A percentile compares a stretch with the other conserved stretches of the same genome.
Evolutionary conservation across 1,140 invertebrate species (phyloP).

Genomic region (Euura saliciscinereae): DNA sequence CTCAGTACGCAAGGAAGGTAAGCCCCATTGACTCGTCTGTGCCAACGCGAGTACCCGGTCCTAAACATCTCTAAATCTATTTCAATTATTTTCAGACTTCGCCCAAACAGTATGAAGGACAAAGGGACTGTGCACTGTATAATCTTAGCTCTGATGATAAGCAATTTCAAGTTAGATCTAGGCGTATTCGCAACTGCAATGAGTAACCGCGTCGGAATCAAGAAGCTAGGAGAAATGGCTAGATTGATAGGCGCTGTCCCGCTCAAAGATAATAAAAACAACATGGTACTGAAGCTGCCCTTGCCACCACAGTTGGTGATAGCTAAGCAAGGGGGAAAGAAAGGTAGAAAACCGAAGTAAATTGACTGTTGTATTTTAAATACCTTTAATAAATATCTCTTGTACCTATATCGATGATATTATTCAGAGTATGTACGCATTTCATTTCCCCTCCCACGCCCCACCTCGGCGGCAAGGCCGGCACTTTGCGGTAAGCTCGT

Average conservation of each 20-base stretch:
- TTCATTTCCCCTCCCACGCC: too few species aligned
- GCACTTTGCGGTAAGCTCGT: too few species aligned
- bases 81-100: slow-evolving; percentile 40
- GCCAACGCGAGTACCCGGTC: not conserved
- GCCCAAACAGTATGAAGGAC: slow-evolving; percentile 56
- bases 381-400: too few species aligned
- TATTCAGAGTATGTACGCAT: too few species aligned
- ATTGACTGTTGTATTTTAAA: too few species aligned
- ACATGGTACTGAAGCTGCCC: slow-evolving; percentile 53
- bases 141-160: slow-evolving; percentile 52
- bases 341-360: slow-evolving; percentile 14
- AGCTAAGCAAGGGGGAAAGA: slow-evolving; percentile 34
- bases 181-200: slow-evolving; percentile 51
- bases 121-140: slow-evolving; percentile 59
- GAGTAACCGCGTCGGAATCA: slow-evolving; percentile 42
- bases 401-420: too few species aligned
- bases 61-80: slow-evolving; percentile 27
- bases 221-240: slow-evolving; percentile 56
- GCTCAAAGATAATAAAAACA: slow-evolving; percentile 46
- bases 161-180: slow-evolving; percentile 53
- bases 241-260: slow-evolving; percentile 51
- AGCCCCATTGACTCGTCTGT: slow-evolving; percentile 15
- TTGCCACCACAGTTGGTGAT: slow-evolving; percentile 43
- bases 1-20: slow-evolving; percentile 49
- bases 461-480: too few species aligned